A percentile compares a stretch with the other conserved stretches of the same genome.
These are phyloP conservation scores for Ibidorhyncha struthersii DNA, from an alignment of 2,113 vertebrate genomes.

Conservation along the genomic window DNA sequence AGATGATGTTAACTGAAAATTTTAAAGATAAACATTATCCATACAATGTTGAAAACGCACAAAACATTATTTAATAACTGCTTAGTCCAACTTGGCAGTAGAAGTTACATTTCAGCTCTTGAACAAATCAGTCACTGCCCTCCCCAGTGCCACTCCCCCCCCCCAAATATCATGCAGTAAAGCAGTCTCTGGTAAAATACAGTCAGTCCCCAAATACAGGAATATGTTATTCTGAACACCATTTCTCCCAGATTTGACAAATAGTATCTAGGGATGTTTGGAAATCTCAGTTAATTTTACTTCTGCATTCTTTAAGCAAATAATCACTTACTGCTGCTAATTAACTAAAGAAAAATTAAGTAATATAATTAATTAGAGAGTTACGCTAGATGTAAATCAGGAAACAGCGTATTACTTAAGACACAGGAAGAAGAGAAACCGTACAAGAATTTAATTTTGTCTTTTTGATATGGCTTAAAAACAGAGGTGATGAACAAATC, in stretches of 20 bases:
- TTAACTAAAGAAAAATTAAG: neutral
- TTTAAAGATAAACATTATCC: neutral
- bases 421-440: neutral
- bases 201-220: neutral
- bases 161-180: neutral
- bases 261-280: neutral
- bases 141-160: neutral
- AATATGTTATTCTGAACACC: neutral
- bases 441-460: neutral
- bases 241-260: neutral
- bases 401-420: neutral
- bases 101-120: neutral
- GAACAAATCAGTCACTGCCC: neutral
- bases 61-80: neutral
- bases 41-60: neutral
- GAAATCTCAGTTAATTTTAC: slow-evolving; percentile 1
- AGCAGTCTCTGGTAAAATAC: neutral
- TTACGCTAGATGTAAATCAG: neutral
- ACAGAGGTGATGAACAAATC: neutral
- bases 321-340: neutral
- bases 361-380: neutral
- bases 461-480: neutral
- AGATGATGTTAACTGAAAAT: neutral
- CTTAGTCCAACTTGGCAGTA: neutral
- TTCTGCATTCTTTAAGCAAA: slow-evolving; percentile 3